Percentiles rank a stretch among this genome's conserved stretches.
phyloP scores from a whole-genome alignment of 2,113 vertebrate species.

The Ageneiosus marmoratus region DNA sequence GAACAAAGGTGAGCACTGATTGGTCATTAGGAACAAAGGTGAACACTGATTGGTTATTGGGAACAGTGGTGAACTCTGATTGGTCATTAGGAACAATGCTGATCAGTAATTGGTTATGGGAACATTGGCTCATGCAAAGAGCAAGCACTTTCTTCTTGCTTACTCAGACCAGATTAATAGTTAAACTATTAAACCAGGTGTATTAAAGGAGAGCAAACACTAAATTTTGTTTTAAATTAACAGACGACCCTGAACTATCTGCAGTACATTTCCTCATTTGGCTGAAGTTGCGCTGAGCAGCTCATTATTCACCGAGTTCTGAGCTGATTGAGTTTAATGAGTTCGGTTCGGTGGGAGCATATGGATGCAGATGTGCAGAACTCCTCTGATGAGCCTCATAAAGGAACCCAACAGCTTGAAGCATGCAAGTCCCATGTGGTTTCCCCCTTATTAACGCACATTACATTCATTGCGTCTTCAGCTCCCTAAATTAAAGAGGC shows the following conservation, averaged over 20 bases:
- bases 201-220: not conserved
- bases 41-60: not conserved
- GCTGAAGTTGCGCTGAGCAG: not conserved
- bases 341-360: constrained; percentile 26
- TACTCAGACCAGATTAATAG: constrained; percentile 2
- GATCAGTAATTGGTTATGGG: not conserved
- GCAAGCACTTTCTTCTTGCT: not conserved
- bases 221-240: not conserved
- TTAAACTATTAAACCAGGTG: constrained; percentile 9
- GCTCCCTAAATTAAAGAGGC: constrained; percentile 7
- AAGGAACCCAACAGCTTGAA: constrained; percentile 37
- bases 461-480: constrained; percentile 14
- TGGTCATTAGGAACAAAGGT: not conserved
- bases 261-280: constrained; percentile 4
- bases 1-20: not conserved
- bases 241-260: constrained; percentile 9
- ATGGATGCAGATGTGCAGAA: constrained; percentile 31
- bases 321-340: constrained; percentile 38
- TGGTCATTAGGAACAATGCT: not conserved
- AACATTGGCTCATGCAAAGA: not conserved
- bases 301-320: constrained; percentile 32
- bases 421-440: not conserved
- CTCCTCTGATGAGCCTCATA: constrained; percentile 41
- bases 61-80: not conserved
- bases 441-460: constrained; percentile 13